Conservation (phyloP, 2,888 invertebrate species). For the Allolobophora icterica region DNA sequence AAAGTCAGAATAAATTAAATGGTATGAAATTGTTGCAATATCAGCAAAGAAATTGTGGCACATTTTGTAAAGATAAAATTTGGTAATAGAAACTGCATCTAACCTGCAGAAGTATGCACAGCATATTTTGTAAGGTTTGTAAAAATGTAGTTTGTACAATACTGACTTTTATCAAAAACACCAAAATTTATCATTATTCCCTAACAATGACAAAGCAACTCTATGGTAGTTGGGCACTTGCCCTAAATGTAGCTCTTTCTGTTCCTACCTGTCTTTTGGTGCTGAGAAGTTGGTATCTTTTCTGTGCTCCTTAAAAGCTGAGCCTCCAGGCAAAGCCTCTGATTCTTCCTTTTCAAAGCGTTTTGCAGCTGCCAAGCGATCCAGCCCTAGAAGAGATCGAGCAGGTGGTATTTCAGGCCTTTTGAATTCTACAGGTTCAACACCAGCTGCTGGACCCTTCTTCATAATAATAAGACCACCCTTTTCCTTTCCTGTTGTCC, state of each 20-base stretch:
- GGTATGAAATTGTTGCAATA: neutral
- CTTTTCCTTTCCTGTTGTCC: constrained; percentile 55
- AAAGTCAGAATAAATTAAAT: neutral
- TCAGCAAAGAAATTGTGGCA: neutral
- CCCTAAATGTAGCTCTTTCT: neutral
- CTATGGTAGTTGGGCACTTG: neutral
- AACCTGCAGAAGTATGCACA: neutral
- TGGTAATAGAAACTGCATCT: neutral
- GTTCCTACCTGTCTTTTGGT: constrained; percentile 24
- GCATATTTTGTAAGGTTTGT: neutral
- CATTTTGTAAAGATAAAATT: neutral
- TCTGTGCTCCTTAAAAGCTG: constrained; percentile 49
- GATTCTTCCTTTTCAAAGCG: constrained; percentile 56
- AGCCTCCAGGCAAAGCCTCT: constrained; percentile 56
- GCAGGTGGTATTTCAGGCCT: constrained; percentile 41
- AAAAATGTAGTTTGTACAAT: no score
- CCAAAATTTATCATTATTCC: no score
- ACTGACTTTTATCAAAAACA: neutral
- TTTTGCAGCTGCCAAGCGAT: constrained; percentile 65
- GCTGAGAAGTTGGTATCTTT: constrained; percentile 33
- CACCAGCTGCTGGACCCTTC: constrained; percentile 52
- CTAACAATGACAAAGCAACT: no score
- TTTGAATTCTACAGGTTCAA: constrained; percentile 43
- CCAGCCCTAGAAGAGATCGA: constrained; percentile 64
- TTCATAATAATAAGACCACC: constrained; percentile 65